Evolutionary conservation across 2,888 invertebrate genomes (phyloP).

Genomic region (Apotomis betuletana): DNA sequence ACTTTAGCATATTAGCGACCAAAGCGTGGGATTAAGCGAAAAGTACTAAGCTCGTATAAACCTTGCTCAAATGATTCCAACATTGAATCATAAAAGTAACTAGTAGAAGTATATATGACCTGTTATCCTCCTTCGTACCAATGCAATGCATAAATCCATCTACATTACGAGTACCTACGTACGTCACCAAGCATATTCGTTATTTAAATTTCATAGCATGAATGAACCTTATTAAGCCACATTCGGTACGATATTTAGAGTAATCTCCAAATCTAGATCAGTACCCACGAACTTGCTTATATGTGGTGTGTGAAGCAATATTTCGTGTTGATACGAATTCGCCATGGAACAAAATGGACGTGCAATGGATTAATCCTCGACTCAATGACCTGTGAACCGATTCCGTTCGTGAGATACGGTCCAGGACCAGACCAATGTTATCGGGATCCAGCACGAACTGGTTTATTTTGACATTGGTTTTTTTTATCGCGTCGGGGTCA

Average conservation of each 20-base stretch:
- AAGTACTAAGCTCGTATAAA: no score
- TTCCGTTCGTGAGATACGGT: constrained; percentile 67
- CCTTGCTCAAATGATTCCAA: no score
- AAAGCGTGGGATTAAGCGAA: no score
- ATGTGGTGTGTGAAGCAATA: constrained; percentile 41
- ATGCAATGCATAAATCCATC: not conserved
- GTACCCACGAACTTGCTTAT: constrained; percentile 30
- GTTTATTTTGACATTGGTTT: constrained; percentile 17
- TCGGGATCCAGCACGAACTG: constrained; percentile 54
- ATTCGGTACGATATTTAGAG: constrained; percentile 12
- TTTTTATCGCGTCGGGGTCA: constrained; percentile 6
- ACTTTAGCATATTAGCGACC: no score
- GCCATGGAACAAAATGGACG: constrained; percentile 44
- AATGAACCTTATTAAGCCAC: constrained; percentile 19
- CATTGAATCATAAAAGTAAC: not conserved
- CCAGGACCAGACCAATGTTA: constrained; percentile 53
- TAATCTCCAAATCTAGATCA: constrained; percentile 27
- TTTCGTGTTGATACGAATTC: constrained; percentile 42
- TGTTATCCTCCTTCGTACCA: not conserved
- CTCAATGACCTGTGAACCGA: constrained; percentile 59
- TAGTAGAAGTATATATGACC: not conserved
- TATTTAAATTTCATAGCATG: constrained; percentile 30
- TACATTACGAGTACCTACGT: not conserved
- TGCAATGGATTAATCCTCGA: constrained; percentile 51
- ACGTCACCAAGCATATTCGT: constrained; percentile 14